Percentiles rank a stretch among this genome's conserved stretches.
These are phyloP conservation scores for Glaucidium brasilianum DNA, from an alignment of 2,113 vertebrate species.

Conservation along the genomic window DNA sequence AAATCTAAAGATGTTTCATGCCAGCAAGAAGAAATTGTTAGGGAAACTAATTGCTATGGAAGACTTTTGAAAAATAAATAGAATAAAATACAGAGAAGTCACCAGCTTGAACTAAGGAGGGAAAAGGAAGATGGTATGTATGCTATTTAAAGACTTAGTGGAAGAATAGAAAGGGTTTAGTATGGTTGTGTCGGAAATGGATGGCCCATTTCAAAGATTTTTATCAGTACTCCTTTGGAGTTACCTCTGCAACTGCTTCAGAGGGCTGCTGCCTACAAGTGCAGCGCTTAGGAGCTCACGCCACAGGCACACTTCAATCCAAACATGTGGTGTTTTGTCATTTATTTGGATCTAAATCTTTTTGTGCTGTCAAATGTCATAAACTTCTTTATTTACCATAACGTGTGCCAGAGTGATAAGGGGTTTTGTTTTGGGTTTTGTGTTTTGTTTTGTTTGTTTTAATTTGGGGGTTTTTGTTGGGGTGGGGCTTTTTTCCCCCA, in stretches of 20 bases:
- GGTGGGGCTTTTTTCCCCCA: neutral
- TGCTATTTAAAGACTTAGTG: neutral
- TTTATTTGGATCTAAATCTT: neutral
- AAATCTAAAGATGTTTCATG: neutral
- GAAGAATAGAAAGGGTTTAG: neutral
- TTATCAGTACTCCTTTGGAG: neutral
- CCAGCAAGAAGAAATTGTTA: neutral
- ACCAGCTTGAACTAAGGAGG: neutral
- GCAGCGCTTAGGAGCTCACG: neutral
- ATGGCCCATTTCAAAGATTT: neutral
- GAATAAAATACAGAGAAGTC: neutral
- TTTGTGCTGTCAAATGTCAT: neutral
- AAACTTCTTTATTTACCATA: neutral
- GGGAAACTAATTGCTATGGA: constrained; percentile 6
- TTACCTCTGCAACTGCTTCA: neutral
- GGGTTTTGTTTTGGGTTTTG: no score
- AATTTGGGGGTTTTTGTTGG: neutral
- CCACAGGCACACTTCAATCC: neutral
- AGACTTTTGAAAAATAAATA: neutral
- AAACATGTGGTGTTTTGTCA: neutral
- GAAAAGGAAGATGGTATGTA: neutral
- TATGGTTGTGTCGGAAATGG: neutral
- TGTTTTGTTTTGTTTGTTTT: no score
- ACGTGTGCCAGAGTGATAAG: neutral
- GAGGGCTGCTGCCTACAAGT: neutral